Evolutionary conservation across 2,797 vertebrate species (phyloP).

Genomic region (Fringilla coelebs): DNA sequence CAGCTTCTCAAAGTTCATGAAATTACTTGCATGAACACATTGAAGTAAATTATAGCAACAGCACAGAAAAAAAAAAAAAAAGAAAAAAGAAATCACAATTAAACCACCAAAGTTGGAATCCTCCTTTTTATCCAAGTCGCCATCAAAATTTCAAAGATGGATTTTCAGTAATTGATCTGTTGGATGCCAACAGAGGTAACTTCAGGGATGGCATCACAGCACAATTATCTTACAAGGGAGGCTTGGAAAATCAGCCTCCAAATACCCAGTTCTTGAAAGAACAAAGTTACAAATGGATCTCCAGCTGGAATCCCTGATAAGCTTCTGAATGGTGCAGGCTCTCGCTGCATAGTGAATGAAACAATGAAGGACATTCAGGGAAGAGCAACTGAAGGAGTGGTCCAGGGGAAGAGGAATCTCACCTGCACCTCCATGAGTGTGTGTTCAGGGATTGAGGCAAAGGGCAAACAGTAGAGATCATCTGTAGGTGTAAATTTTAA

Average conservation of each 20-base stretch:
- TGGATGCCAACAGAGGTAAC: not conserved
- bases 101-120: not conserved
- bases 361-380: not conserved
- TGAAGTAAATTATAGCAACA: not conserved
- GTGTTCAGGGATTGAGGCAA: not conserved
- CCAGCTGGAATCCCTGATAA: not conserved
- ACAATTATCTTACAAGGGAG: not conserved
- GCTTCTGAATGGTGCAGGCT: not conserved
- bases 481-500: not conserved
- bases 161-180: not conserved
- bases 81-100: not conserved
- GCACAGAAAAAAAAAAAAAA: no score
- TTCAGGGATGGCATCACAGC: not conserved
- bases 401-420: not conserved
- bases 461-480: not conserved
- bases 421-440: rapidly evolving
- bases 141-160: not conserved
- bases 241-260: not conserved
- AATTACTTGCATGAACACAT: not conserved
- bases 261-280: not conserved
- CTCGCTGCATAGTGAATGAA: not conserved
- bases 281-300: not conserved
- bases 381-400: not conserved
- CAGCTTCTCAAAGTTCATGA: not conserved
- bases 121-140: not conserved